Conservation (phyloP, 2,797 vertebrate genomes). For the Thripadectes ignobilis region DNA sequence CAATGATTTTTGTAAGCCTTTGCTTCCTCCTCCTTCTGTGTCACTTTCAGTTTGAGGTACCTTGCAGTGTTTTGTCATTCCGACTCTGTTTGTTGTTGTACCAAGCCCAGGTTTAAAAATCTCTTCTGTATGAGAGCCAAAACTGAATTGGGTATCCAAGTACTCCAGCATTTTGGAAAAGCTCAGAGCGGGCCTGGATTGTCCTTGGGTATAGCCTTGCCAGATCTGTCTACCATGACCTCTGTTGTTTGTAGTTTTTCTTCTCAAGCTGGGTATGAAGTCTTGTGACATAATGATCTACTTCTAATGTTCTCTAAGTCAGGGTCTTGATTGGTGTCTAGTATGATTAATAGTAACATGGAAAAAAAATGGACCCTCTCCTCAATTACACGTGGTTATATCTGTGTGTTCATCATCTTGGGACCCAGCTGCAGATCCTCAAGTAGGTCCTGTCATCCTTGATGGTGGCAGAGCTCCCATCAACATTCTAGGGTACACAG, state of each 20-base stretch:
- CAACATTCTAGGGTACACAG: fast-evolving
- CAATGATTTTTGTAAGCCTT: not conserved
- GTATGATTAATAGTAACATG: not conserved
- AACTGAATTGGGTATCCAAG: not conserved
- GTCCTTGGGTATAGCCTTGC: not conserved
- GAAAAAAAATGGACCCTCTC: not conserved
- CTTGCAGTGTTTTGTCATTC: not conserved
- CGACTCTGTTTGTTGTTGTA: not conserved
- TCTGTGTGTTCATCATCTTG: not conserved
- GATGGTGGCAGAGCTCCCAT: not conserved
- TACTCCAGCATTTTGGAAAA: not conserved
- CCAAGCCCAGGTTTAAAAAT: not conserved
- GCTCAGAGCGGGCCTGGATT: not conserved
- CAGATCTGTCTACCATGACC: not conserved
- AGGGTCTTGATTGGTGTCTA: not conserved
- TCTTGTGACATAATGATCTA: not conserved
- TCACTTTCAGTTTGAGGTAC: not conserved
- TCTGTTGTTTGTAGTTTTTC: not conserved
- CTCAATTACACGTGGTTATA: not conserved
- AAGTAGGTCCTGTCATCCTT: not conserved
- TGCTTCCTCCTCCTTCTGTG: not conserved
- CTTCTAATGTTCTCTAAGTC: not conserved
- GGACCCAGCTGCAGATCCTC: not conserved
- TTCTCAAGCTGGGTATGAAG: not conserved
- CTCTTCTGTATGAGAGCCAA: not conserved